phyloP scores from a whole-genome alignment of 2,888 invertebrate species.

The Xestia rhomboidea region DNA sequence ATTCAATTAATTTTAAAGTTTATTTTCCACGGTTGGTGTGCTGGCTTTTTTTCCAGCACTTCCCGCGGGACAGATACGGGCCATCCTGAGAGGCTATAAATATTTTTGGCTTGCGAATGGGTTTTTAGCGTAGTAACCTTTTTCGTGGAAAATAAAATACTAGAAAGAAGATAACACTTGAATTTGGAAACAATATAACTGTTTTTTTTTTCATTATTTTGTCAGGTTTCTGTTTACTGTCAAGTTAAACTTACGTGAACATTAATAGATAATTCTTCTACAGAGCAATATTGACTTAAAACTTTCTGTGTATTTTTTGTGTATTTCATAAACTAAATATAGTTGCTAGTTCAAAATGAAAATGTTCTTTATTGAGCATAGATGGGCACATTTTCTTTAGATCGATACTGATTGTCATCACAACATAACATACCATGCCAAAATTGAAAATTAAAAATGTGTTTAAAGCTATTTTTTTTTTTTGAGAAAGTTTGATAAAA shows the following conservation, averaged over 20 bases:
- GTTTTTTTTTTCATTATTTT: slow-evolving; percentile 1
- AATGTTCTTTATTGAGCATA: background rate
- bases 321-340: background rate
- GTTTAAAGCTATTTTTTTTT: background rate
- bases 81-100: slow-evolving; percentile 61
- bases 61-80: slow-evolving; percentile 50
- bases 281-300: background rate
- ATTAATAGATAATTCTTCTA: background rate
- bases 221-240: background rate
- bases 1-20: slow-evolving; percentile 69
- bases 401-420: background rate
- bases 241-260: background rate
- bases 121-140: slow-evolving; percentile 48
- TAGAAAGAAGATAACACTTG: slow-evolving; percentile 38
- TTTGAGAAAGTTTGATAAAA: background rate
- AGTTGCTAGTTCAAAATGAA: background rate
- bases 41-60: slow-evolving; percentile 51
- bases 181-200: slow-evolving; percentile 13
- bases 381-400: background rate
- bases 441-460: background rate
- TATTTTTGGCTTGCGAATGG: slow-evolving; percentile 59
- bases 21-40: slow-evolving; percentile 47
- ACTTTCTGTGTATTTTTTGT: background rate
- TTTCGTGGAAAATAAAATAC: slow-evolving; percentile 54
- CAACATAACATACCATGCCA: background rate